Conservation (phyloP, 1,140 invertebrate genomes). For the Trichoplusia ni region DNA sequence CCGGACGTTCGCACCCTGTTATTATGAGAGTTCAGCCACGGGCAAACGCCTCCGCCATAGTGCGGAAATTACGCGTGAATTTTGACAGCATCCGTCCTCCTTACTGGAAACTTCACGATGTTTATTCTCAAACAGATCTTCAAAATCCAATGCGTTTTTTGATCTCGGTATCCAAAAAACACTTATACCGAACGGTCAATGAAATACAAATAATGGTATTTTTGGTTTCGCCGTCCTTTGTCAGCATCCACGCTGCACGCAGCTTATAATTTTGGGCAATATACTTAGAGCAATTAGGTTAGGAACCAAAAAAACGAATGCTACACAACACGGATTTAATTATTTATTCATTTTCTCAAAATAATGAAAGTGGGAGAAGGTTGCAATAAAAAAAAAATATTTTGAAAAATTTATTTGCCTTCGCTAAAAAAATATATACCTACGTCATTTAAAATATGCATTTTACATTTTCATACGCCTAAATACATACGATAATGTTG, state of each 20-base stretch:
- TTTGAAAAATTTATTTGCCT: constrained; percentile 48
- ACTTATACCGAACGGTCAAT: not conserved
- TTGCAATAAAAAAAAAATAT: constrained; percentile 29
- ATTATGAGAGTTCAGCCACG: constrained; percentile 42
- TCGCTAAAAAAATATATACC: constrained; percentile 52
- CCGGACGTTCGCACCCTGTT: constrained; percentile 50
- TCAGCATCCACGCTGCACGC: constrained; percentile 33
- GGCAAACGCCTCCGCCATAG: constrained; percentile 44
- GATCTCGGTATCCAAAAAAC: not conserved
- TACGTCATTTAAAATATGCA: constrained; percentile 34
- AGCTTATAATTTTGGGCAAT: constrained; percentile 63
- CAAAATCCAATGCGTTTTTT: not conserved
- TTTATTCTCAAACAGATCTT: not conserved
- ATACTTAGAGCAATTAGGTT: constrained; percentile 46
- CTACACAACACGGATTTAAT: constrained; percentile 3
- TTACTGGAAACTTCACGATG: not conserved
- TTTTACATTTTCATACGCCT: constrained; percentile 14
- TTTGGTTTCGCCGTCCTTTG: not conserved
- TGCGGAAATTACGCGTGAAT: constrained; percentile 62
- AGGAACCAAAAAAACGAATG: constrained; percentile 49
- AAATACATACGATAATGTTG: no score
- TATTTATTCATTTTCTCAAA: constrained; percentile 8
- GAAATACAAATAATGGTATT: not conserved
- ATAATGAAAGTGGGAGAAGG: not conserved
- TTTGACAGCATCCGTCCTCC: constrained; percentile 41